phyloP scores from a whole-genome alignment of 2,797 vertebrate species.

The Discoglossus pictus region DNA sequence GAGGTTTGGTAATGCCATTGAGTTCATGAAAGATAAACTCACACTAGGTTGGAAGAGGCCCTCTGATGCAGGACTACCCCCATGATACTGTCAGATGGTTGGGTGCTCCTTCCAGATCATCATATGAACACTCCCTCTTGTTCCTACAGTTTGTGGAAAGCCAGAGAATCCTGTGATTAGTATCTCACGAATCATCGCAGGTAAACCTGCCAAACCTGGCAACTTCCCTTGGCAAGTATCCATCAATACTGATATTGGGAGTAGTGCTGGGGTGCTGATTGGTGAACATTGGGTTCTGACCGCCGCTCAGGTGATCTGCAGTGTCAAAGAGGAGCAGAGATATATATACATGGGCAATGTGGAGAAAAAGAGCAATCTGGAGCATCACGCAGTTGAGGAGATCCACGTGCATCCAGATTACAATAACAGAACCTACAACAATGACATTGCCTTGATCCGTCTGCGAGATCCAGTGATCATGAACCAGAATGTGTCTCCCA shows the following conservation, averaged over 20 bases:
- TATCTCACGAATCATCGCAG: constrained; percentile 62
- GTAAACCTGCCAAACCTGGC: constrained; percentile 56
- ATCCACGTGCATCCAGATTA: constrained; percentile 68
- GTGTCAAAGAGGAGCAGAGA: constrained; percentile 45
- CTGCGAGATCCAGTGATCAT: constrained; percentile 66
- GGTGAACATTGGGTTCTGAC: constrained; percentile 74
- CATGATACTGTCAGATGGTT: too few species aligned
- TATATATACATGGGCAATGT: background rate
- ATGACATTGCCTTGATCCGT: constrained; percentile 74
- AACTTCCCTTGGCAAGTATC: constrained; percentile 75
- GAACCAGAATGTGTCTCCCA: constrained; percentile 63
- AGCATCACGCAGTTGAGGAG: constrained; percentile 58
- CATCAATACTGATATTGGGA: constrained; percentile 54
- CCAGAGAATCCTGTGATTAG: constrained; percentile 53
- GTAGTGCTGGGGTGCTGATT: constrained; percentile 68
- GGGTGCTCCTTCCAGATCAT: too few species aligned
- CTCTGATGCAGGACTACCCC: too few species aligned
- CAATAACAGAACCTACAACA: constrained; percentile 57
- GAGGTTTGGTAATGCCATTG: too few species aligned
- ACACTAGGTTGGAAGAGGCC: too few species aligned
- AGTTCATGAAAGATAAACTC: too few species aligned
- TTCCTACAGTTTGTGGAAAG: constrained; percentile 76
- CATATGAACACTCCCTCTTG: too few species aligned
- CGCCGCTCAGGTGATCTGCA: constrained; percentile 68
- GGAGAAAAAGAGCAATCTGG: constrained; percentile 32